Evolutionary conservation across 1,140 invertebrate genomes (phyloP).

Genomic region (Drosophila ananassae): DNA sequence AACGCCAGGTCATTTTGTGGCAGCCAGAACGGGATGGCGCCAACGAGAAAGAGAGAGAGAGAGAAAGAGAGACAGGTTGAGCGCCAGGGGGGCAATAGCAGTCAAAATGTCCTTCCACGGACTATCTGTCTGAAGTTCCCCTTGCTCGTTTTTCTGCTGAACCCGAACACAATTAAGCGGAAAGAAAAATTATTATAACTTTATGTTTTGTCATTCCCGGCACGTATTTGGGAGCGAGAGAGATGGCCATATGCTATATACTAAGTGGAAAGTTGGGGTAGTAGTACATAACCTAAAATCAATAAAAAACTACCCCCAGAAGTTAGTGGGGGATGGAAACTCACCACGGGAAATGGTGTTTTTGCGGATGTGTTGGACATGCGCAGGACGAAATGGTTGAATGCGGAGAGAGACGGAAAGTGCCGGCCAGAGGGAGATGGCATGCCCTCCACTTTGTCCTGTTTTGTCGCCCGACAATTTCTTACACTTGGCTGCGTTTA

Average conservation of each 20-base stretch:
- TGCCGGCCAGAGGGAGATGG: slow-evolving; percentile 15
- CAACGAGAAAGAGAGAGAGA: too few relatives aligned
- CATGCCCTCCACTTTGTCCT: slow-evolving; percentile 35
- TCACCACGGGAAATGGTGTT: slow-evolving; percentile 25
- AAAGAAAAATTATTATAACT: slow-evolving; percentile 84
- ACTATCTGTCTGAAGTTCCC: slow-evolving; percentile 64
- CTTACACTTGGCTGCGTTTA: slow-evolving; percentile 75
- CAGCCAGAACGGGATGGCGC: slow-evolving; percentile 12
- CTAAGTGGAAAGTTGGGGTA: slow-evolving; percentile 20
- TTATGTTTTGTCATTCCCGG: slow-evolving; percentile 79
- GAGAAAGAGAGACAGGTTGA: slow-evolving; percentile 4
- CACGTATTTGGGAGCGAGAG: slow-evolving; percentile 43
- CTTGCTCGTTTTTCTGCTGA: slow-evolving; percentile 5
- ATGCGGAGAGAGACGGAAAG: slow-evolving; percentile 5
- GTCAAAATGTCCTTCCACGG: slow-evolving; percentile 47
- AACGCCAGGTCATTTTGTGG: slow-evolving; percentile 57
- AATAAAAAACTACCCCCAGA: slow-evolving; percentile 72
- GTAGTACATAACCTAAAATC: slow-evolving; percentile 58
- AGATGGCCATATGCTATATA: slow-evolving; percentile 14
- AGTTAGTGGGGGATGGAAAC: slow-evolving; percentile 19
- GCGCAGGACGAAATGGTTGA: slow-evolving; percentile 31
- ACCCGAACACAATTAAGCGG: slow-evolving; percentile 78
- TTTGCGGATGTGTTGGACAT: slow-evolving; percentile 30
- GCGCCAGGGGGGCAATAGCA: slow-evolving; percentile 12
- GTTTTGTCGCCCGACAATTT: slow-evolving; percentile 50